Percentiles rank a stretch among this genome's conserved stretches.
Conservation (phyloP, 2,797 vertebrate species). For the Geranospiza caerulescens region DNA sequence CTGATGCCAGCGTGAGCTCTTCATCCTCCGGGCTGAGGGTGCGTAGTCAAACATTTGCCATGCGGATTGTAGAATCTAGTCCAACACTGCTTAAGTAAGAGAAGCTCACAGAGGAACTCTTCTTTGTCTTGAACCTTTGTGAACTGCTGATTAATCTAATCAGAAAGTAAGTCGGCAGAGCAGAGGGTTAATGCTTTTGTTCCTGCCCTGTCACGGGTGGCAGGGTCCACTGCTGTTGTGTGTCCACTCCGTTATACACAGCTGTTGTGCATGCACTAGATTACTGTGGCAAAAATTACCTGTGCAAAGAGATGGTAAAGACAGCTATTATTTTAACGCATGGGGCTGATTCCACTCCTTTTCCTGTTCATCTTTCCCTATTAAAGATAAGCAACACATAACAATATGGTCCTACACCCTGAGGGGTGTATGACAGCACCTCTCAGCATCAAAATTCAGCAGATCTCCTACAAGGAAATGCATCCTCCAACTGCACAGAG, state of each 20-base stretch:
- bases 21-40: not conserved
- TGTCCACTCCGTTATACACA: not conserved
- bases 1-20: fast-evolving
- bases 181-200: not conserved
- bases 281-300: not conserved
- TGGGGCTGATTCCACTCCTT: not conserved
- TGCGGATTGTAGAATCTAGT: not conserved
- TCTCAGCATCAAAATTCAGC: not conserved
- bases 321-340: not conserved
- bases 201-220: not conserved
- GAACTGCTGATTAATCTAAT: not conserved
- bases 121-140: not conserved
- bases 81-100: not conserved
- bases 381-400: not conserved
- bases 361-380: not conserved
- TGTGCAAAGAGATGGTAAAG: not conserved
- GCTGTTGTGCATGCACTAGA: not conserved
- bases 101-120: not conserved
- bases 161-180: not conserved
- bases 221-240: not conserved
- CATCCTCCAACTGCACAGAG: not conserved
- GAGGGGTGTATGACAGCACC: not conserved
- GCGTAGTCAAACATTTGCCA: fast-evolving
- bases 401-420: not conserved
- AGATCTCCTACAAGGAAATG: not conserved